A percentile compares a stretch with the other conserved stretches of the same genome.
These are phyloP conservation scores for Biston stratarius DNA, from an alignment of 2,888 invertebrate species.

Conservation along the genomic window DNA sequence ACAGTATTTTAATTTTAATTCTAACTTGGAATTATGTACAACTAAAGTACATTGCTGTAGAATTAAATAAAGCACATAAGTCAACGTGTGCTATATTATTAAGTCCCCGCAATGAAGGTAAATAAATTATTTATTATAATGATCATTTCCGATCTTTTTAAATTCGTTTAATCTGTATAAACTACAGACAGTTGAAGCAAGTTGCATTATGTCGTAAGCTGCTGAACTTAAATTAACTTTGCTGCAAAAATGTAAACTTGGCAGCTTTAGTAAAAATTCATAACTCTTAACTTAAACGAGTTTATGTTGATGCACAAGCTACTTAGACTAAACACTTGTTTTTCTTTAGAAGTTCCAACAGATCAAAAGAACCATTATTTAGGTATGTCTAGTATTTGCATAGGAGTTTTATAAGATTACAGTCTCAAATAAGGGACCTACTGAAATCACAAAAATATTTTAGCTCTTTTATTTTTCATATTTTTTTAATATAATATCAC, in stretches of 20 bases:
- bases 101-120: too few relatives aligned
- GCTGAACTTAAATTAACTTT: constrained; percentile 18
- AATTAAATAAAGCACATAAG: not conserved
- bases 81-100: too few relatives aligned
- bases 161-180: constrained; percentile 13
- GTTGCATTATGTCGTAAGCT: constrained; percentile 4
- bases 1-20: not conserved
- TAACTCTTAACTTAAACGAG: not conserved
- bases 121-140: too few relatives aligned
- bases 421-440: not conserved
- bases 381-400: not conserved
- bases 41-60: too few relatives aligned
- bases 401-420: not conserved
- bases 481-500: too few relatives aligned
- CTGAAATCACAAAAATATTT: too few relatives aligned
- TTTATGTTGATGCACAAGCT: not conserved
- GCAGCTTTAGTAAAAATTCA: not conserved
- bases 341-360: not conserved
- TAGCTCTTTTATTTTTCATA: too few relatives aligned
- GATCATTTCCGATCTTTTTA: not conserved
- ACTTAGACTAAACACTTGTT: not conserved
- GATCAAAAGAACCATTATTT: too few relatives aligned
- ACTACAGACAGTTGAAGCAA: not conserved
- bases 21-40: too few relatives aligned
- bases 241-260: not conserved